Base-by-base conservation (phyloP, 2,888 invertebrate genomes). In the Acanthosoma haemorrhoidale region DNA sequence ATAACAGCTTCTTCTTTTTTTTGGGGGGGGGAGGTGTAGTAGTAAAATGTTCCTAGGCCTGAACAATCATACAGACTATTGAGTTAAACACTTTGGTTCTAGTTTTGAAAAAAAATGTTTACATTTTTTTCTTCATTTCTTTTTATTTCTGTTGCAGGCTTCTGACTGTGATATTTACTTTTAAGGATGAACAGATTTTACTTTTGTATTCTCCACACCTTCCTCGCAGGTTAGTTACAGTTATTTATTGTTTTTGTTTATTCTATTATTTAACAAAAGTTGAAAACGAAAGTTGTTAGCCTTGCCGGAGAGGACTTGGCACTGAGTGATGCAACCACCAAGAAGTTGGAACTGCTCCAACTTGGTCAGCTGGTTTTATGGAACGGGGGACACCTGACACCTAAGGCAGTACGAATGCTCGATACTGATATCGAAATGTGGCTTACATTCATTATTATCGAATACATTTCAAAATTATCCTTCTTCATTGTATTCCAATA, bases 141-240 rank as follows among this genome's bases (percentile, higher is more conserved):
- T 59, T 58, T 15, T 60, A 1, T 60, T 2, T 36, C 34, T 60
- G 13, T 51, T 51, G 4, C 51, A 51, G 51, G 51, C 25, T 25
- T 64, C 41, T 18, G 64, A 36, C 64, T 64, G 64, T 64, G 64
- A 64, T 64, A 64, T 64, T 41, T 25, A 15, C 29, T n/a, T n/a
- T 21, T 64, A 64, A 64, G 64, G 34, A 61, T 61, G 61, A 61
- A 36, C 61, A 61, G 15, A 21, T 6, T 38, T 21, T 16, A 61
- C 25, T 6, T 25, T 13, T 38, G 34, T 36, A 36, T 61, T 21
- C 25, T 61, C 61, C 21, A 38, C 32, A 36, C 61, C 61, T 61
- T 61, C 61, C 61, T 61, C 21, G 36, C 61, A 61, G 61, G 61
- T 61, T n/a, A 61, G 31, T 59, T 11, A 16, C 18, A 25, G 29